Conservation (phyloP, 2,113 vertebrate species). For the Felis chaus region DNA sequence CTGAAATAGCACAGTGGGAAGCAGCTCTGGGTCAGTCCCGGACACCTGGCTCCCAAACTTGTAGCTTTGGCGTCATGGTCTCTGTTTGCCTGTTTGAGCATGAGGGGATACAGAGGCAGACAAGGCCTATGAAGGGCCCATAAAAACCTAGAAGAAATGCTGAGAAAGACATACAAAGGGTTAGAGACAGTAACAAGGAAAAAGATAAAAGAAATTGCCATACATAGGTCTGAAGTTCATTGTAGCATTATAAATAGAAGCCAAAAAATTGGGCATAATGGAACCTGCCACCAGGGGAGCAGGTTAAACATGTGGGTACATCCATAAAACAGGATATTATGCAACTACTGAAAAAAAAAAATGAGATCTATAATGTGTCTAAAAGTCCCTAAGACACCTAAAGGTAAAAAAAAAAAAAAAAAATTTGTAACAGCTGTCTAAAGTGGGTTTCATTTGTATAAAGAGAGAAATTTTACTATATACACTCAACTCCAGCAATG, state of each 20-base stretch:
- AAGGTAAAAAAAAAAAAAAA: not conserved
- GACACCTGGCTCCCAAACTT: not conserved
- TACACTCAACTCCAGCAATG: not conserved
- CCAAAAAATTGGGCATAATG: not conserved
- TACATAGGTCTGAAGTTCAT: not conserved
- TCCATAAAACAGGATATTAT: not conserved
- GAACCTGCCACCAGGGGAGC: not conserved
- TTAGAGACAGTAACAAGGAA: not conserved
- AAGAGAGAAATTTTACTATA: not conserved
- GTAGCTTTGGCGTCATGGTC: not conserved
- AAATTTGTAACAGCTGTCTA: not conserved
- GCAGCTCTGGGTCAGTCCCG: not conserved
- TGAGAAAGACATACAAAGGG: not conserved
- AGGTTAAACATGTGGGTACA: not conserved
- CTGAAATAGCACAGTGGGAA: not conserved
- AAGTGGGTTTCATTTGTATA: conserved; percentile 18
- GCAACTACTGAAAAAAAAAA: not conserved
- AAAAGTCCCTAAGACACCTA: not conserved
- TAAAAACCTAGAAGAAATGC: not conserved
- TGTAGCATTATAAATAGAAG: not conserved
- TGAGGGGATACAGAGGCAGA: not conserved
- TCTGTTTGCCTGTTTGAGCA: not conserved
- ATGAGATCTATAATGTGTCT: not conserved
- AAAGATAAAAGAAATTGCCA: not conserved
- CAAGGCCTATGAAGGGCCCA: not conserved